phyloP scores from a whole-genome alignment of 2,888 invertebrate species.

The Drosophila colorata region DNA sequence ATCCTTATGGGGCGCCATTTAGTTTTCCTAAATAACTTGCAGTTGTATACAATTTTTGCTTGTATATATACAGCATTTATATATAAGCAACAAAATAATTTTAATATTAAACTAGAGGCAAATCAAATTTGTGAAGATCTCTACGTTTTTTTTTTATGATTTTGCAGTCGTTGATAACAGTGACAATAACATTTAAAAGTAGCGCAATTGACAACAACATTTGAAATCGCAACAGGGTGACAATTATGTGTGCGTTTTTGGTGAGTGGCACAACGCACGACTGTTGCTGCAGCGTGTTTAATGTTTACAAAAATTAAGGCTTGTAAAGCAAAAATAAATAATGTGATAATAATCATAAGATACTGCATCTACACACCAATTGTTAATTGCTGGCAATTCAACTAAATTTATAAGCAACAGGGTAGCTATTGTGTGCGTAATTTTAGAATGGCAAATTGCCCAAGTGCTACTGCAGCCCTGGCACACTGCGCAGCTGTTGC shows the following conservation, averaged over 20 bases:
- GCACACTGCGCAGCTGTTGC: slow-evolving; percentile 64
- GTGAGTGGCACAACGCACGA: no score
- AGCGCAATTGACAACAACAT: neutral
- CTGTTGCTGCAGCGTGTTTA: no score
- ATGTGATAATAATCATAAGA: neutral
- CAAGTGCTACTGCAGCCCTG: slow-evolving; percentile 23
- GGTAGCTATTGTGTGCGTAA: neutral
- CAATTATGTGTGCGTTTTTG: neutral
- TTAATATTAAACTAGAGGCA: slow-evolving; percentile 1
- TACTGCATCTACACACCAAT: neutral
- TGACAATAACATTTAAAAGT: no score
- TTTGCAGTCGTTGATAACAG: no score
- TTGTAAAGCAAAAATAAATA: no score
- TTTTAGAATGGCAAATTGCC: neutral
- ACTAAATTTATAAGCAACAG: neutral
- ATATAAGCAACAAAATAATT: slow-evolving; percentile 1
- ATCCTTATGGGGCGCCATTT: slow-evolving; percentile 66
- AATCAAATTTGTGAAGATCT: slow-evolving; percentile 13
- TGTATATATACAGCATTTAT: slow-evolving; percentile 15
- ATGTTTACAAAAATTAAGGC: no score
- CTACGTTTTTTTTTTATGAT: no score
- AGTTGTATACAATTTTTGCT: slow-evolving; percentile 21
- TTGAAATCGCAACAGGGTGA: neutral
- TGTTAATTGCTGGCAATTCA: neutral
- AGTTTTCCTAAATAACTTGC: slow-evolving; percentile 56